A percentile compares a stretch with the other conserved stretches of the same genome.
Conservation (phyloP, 1,140 invertebrate species). For the Drosophila ficusphila region DNA sequence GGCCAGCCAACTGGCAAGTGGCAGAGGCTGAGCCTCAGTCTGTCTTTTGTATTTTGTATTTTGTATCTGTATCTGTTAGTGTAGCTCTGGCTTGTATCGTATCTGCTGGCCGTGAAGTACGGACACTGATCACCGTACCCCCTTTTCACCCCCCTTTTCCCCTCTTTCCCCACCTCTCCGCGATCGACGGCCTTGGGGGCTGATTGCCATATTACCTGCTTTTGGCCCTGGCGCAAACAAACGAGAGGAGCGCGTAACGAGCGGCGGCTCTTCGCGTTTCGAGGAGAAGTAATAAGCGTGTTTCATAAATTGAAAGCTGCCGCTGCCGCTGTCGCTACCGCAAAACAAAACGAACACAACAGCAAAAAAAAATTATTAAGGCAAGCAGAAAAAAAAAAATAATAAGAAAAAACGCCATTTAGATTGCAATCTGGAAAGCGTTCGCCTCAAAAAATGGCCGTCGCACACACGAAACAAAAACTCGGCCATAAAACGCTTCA, state of each 20-base stretch:
- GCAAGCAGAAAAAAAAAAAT: slow-evolving; percentile 31
- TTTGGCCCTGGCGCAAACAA: slow-evolving; percentile 53
- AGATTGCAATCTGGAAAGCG: slow-evolving; percentile 79
- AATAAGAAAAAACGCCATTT: slow-evolving; percentile 65
- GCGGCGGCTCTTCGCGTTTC: slow-evolving; percentile 14
- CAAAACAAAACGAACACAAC: slow-evolving; percentile 28
- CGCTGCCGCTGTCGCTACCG: slow-evolving; percentile 19
- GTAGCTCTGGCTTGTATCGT: neutral
- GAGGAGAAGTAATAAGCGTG: slow-evolving; percentile 68
- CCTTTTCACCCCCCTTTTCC: too few relatives aligned
- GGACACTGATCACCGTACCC: slow-evolving; percentile 44
- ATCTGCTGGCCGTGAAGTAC: slow-evolving; percentile 39
- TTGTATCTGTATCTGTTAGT: slow-evolving; percentile 27
- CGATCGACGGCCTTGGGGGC: slow-evolving; percentile 59
- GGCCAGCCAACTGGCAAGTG: slow-evolving; percentile 37
- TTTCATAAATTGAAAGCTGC: slow-evolving; percentile 81
- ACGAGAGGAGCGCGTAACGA: slow-evolving; percentile 54
- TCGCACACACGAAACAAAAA: slow-evolving; percentile 73
- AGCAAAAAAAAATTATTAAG: slow-evolving; percentile 68
- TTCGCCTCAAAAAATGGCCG: slow-evolving; percentile 66
- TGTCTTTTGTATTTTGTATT: slow-evolving; percentile 6
- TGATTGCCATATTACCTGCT: slow-evolving; percentile 61
- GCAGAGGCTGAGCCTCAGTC: slow-evolving; percentile 1
- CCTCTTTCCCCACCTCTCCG: slow-evolving; percentile 14
- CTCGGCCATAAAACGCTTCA: slow-evolving; percentile 71